Evolutionary conservation across 1,140 invertebrate species (phyloP), one percentile per base, ranked within the genome.

Genomic region (Pseudachorutes palmiensis): DNA sequence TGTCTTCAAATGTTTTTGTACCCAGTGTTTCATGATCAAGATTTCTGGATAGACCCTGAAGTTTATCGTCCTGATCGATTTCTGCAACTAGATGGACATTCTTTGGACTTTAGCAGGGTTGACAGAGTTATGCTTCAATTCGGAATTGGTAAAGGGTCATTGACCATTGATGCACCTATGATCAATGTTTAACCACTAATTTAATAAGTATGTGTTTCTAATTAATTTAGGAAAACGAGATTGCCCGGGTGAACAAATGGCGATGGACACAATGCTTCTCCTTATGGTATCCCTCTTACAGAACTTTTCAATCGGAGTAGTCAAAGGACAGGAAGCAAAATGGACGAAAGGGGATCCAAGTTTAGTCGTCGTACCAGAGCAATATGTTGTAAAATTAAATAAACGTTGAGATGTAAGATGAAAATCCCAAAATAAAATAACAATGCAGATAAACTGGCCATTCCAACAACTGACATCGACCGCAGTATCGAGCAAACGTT

Each of bases 91-190:
- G 24, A 55, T 24, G 51, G 51, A 24, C 9, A 12, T 5, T 19
- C 5, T 5, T 24, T 55, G 24, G 51, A 55, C 51, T 19, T 22
- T 19, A 24, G 12, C 3, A 55, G 24, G 24, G 24, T 26, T 5
- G 51, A 55, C 3, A 55, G 51, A 55, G 24, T 55, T 26, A 55
- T 41, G 36, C 5, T 55, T 55, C 51, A 55, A 24, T 55, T 55
- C 24, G 51, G 51, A 24, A 55, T 24, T 5, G 51, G 51, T 55
- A 55, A 24, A 45, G 36, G 19, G n/a, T n/a, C n/a, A n/a, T n/a
- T n/a, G n/a, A n/a, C n/a, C n/a, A n/a, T n/a, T 45, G 36, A 12
- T 45, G 36, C 36, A 45, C 9, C 36, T 45, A 45, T 19, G 19
- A 12, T 45, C 9, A 12, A 12, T 45, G 9, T 12, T 45, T 45